Conservation (phyloP, 2,113 vertebrate species). For the Lophochroa leadbeateri region DNA sequence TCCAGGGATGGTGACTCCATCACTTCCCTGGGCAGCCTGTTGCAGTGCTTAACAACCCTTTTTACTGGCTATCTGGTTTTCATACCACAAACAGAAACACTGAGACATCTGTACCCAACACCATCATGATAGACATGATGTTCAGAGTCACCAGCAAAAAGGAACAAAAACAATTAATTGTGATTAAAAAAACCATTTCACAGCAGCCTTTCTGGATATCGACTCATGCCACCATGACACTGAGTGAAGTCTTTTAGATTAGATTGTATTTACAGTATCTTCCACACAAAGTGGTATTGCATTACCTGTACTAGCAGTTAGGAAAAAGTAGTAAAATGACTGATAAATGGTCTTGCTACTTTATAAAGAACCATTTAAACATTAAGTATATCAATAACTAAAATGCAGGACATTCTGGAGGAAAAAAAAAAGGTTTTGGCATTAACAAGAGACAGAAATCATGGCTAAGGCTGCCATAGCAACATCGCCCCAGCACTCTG, state of each 20-base stretch:
- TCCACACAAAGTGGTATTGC: background rate
- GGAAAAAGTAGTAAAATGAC: background rate
- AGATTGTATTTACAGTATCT: background rate
- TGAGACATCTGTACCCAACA: background rate
- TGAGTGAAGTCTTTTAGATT: background rate
- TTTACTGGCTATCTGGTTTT: background rate
- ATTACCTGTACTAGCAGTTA: background rate
- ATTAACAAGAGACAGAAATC: slow-evolving; percentile 38
- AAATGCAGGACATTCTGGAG: background rate
- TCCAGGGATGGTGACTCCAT: background rate
- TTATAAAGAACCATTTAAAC: background rate
- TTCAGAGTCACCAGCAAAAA: background rate
- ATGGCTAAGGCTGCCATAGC: slow-evolving; percentile 62
- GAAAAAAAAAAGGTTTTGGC: background rate
- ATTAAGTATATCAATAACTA: background rate
- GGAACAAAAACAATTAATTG: background rate
- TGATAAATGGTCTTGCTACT: background rate
- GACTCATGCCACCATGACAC: background rate
- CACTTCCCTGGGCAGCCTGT: background rate
- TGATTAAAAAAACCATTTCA: background rate
- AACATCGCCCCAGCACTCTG: slow-evolving; percentile 54
- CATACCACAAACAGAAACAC: background rate
- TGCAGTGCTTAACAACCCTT: background rate
- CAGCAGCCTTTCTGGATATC: background rate
- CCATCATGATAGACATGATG: accelerated